Conservation (phyloP, 1,140 invertebrate species). For the Batillaria attramentaria region DNA sequence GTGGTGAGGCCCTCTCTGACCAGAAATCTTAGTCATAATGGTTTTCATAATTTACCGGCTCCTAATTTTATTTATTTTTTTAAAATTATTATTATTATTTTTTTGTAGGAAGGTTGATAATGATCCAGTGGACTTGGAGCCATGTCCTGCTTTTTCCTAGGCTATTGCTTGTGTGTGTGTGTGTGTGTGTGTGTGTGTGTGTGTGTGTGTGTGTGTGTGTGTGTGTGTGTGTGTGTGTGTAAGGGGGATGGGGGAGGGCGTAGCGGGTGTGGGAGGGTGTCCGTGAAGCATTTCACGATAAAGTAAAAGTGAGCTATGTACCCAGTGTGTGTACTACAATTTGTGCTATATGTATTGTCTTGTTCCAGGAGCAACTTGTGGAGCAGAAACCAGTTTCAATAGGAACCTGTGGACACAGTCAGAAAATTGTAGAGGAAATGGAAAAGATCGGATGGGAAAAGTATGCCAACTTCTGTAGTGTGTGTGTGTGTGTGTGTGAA, state of each 20-base stretch:
- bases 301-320: too few species aligned
- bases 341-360: neutral
- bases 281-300: too few species aligned
- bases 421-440: conserved; percentile 28
- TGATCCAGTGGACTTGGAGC: too few species aligned
- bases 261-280: too few species aligned
- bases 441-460: conserved; percentile 33
- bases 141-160: too few species aligned
- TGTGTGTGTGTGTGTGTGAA: neutral
- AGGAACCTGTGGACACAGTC: neutral
- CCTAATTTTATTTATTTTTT: too few species aligned
- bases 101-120: too few species aligned
- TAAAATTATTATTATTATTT: too few species aligned
- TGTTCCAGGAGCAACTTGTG: conserved; percentile 12
- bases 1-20: too few species aligned
- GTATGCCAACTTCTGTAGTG: neutral
- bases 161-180: neutral
- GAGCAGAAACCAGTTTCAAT: neutral
- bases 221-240: neutral
- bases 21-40: too few species aligned
- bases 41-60: too few species aligned
- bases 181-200: neutral
- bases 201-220: neutral
- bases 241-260: too few species aligned
- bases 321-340: neutral